Conservation (phyloP, 2,113 vertebrate species). For the Aramus guarauna region DNA sequence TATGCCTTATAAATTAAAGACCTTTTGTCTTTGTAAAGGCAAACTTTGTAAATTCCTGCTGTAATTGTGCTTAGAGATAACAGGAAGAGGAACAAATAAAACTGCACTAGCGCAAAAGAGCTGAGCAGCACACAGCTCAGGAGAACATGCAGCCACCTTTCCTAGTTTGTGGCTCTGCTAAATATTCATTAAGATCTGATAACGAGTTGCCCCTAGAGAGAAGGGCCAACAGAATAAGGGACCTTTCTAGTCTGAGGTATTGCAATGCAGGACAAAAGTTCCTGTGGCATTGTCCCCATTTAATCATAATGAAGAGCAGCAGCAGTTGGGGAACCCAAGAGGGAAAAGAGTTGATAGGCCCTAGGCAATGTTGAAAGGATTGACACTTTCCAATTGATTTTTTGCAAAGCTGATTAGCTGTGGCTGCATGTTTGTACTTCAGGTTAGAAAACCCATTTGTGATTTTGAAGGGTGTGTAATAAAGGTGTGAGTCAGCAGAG, state of each 20-base stretch:
- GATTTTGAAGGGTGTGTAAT: conserved; percentile 25
- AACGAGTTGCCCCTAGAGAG: neutral
- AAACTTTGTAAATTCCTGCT: neutral
- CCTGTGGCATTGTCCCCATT: neutral
- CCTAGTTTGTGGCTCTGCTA: neutral
- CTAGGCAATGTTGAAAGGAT: neutral
- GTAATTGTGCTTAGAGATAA: neutral
- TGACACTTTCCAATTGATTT: neutral
- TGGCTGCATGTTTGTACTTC: neutral
- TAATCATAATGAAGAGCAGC: neutral
- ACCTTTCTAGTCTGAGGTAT: neutral
- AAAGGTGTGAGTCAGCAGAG: neutral
- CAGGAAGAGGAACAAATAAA: neutral
- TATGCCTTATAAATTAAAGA: neutral
- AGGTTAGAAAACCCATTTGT: neutral
- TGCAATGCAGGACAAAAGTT: neutral
- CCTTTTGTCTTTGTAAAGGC: neutral
- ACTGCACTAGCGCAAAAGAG: neutral
- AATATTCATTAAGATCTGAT: conserved; percentile 1
- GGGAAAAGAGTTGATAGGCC: neutral
- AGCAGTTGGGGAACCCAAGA: neutral
- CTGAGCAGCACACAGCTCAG: neutral
- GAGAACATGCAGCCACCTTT: neutral
- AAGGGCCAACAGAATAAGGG: neutral
- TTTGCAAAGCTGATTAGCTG: conserved; percentile 32